Evolutionary conservation across 2,113 vertebrate species (phyloP), one percentile per base, ranked within the genome.

Genomic region (Proteles cristata): DNA sequence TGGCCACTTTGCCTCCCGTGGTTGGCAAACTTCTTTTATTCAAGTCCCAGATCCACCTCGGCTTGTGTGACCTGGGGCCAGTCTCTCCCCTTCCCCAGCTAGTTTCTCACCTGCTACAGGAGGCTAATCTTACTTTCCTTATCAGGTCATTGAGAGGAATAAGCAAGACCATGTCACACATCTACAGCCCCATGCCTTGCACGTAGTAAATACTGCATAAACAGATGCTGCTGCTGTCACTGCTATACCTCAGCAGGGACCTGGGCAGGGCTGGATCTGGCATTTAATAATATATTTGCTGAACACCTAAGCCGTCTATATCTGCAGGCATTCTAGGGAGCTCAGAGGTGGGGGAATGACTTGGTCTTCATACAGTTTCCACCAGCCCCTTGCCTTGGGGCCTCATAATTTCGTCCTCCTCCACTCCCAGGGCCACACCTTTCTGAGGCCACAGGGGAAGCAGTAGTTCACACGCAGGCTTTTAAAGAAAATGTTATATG

Each of bases 231-330:
- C 4, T 7, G 26, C 35, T 26, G n/a, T 28, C 25, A 19, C 8
- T 19, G 0, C 5, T 1, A 1, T 1, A 4, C 45, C 39, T 65
- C 43, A 2, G 3, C 48, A 1, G 53, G 73, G 26, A 17, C 17
- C 63, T 14, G 55, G 50, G 26, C 68, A 77, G 82, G 71, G 65
- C 90, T 1, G 0, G 1, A 71, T 55, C 66, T 68, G 65, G 31
- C 39, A 4, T 16, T 58, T 31, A 35, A 12, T 23, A 4, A 8
- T 10, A 10, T 21, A 35, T 65, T 26, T 71, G n/a, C 74, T n/a
- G 5, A 12, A n/a, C 39, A 19, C 53, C 73, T 69, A 48, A 68
- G 25, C 55, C 0, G 0, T 11, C 66, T 61, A 61, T 39, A 19
- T 58, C 86, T 73, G 50, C 11, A 19, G 25, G 43, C 21, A 10